These are phyloP conservation scores for Chironomus riparius DNA, from an alignment of 2,888 invertebrate genomes.

Conservation along the genomic window DNA sequence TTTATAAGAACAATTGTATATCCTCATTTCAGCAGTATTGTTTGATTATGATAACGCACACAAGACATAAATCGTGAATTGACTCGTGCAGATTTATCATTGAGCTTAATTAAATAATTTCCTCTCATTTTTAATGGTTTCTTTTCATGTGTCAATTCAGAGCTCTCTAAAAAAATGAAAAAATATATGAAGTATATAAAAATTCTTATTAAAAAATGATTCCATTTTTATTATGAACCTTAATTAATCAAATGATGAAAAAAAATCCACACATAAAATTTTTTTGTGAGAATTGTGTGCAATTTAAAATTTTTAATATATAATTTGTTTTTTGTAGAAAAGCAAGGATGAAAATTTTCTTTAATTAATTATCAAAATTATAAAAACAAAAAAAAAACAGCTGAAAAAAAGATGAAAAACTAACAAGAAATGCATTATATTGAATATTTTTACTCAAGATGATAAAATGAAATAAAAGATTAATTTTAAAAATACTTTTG, in stretches of 20 bases:
- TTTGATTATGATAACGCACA: not conserved
- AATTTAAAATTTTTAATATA: not conserved
- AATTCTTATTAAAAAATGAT: not conserved
- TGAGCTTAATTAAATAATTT: not conserved
- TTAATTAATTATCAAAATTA: not conserved
- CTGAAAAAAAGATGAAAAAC: not conserved
- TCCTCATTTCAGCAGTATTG: not conserved
- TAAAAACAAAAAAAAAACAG: not conserved
- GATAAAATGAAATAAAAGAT: not conserved
- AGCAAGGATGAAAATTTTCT: not conserved
- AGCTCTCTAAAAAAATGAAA: not conserved
- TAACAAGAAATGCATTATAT: not conserved
- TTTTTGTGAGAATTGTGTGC: not conserved
- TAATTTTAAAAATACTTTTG: not conserved
- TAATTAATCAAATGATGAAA: not conserved
- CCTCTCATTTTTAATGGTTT: not conserved
- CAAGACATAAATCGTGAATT: not conserved
- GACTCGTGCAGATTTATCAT: not conserved
- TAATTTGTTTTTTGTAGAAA: not conserved
- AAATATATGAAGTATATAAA: not conserved
- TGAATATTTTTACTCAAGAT: constrained; percentile 25
- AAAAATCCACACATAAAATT: not conserved
- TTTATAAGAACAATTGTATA: not conserved
- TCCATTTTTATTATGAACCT: not conserved
- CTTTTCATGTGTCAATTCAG: not conserved